Conservation (phyloP, 2,113 vertebrate genomes). For the Heterocephalus glaber region DNA sequence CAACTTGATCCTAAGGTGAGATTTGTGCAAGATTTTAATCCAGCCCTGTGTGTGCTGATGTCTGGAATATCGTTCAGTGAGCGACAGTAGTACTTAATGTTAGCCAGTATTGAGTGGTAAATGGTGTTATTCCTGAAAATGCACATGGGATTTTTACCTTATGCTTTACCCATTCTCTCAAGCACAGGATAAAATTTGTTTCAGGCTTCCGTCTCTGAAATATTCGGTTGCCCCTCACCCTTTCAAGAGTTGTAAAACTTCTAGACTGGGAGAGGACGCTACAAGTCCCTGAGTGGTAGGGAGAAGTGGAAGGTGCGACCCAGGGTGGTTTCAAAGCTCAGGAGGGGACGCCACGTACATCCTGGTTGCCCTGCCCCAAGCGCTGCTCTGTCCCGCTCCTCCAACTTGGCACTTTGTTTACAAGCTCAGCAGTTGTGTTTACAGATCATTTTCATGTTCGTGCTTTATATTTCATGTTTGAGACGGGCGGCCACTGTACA, state of each 20-base stretch:
- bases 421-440: conserved; percentile 73
- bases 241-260: background rate
- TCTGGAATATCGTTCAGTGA: background rate
- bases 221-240: background rate
- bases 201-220: background rate
- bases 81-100: background rate
- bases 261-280: background rate
- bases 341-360: background rate
- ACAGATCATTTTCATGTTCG: conserved; percentile 55
- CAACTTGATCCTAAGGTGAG: background rate
- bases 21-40: background rate
- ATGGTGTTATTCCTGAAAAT: background rate
- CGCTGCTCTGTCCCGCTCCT: background rate
- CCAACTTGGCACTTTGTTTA: conserved; percentile 71
- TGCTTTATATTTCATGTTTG: conserved; percentile 69
- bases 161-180: background rate
- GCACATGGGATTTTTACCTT: background rate
- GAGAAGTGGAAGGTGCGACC: background rate
- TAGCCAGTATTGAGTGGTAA: background rate
- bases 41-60: background rate
- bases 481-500: conserved; percentile 77
- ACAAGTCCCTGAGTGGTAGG: background rate
- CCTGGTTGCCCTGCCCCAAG: background rate
- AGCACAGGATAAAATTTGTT: background rate
- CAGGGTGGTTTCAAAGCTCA: background rate